Evolutionary conservation across 2,797 vertebrate genomes (phyloP).

Genomic region (Astyanax mexicanus): DNA sequence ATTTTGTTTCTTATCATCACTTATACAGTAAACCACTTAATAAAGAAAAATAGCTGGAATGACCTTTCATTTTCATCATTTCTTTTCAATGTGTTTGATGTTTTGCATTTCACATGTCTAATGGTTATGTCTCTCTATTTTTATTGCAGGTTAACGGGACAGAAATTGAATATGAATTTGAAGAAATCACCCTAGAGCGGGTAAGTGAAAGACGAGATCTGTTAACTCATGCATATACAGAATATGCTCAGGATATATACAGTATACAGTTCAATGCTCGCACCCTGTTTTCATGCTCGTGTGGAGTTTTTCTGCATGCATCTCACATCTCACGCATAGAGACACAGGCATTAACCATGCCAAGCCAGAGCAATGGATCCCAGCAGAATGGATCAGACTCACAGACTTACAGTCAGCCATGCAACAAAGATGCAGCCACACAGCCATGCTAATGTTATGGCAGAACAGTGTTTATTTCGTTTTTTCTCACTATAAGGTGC

Average conservation of each 20-base stretch:
- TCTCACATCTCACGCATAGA: neutral
- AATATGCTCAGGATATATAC: neutral
- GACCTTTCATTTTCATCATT: no score
- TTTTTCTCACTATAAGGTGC: no score
- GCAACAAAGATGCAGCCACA: no score
- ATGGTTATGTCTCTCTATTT: slow-evolving; percentile 49
- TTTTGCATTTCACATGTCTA: slow-evolving; percentile 38
- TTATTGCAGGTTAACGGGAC: slow-evolving; percentile 91
- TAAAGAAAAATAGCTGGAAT: no score
- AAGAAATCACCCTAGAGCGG: slow-evolving; percentile 97
- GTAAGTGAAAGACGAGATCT: slow-evolving; percentile 77
- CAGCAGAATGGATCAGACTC: neutral
- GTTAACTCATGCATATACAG: slow-evolving; percentile 10
- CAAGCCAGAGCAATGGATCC: neutral
- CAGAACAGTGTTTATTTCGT: no score
- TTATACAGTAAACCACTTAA: no score
- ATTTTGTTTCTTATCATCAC: no score
- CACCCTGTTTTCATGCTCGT: slow-evolving; percentile 16
- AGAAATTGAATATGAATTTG: slow-evolving; percentile 98
- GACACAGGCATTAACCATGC: slow-evolving; percentile 15
- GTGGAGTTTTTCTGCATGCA: slow-evolving; percentile 24
- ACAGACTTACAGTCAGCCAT: neutral
- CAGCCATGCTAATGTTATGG: no score
- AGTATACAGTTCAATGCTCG: neutral
- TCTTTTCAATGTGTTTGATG: no score